A percentile compares a stretch with the other conserved stretches of the same genome.
phyloP scores from a whole-genome alignment of 1,140 invertebrate species.

The Diabrotica virgifera region DNA sequence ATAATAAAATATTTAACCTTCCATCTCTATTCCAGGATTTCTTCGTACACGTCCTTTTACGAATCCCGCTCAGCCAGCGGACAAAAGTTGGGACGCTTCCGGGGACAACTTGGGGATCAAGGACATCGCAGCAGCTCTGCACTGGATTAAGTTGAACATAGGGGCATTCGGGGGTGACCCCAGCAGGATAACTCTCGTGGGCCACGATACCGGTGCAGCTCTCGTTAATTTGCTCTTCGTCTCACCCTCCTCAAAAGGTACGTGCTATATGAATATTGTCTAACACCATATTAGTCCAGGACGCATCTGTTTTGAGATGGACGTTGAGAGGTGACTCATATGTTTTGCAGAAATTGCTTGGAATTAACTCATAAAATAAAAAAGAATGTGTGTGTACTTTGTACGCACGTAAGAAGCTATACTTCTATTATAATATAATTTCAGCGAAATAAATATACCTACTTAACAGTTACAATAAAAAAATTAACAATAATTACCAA shows the following conservation, averaged over 20 bases:
- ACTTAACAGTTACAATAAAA: too few species aligned
- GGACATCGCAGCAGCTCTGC: slow-evolving; percentile 71
- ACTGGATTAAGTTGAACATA: slow-evolving; percentile 76
- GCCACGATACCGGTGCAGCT: slow-evolving; percentile 82
- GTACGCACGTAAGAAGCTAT: too few species aligned
- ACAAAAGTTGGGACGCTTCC: slow-evolving; percentile 35
- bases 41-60: slow-evolving; percentile 59
- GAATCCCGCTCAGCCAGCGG: slow-evolving; percentile 31
- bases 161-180: slow-evolving; percentile 79
- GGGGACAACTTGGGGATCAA: slow-evolving; percentile 68
- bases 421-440: too few species aligned
- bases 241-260: slow-evolving; percentile 68
- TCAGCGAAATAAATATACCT: too few species aligned
- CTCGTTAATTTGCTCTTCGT: slow-evolving; percentile 80
- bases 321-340: too few species aligned
- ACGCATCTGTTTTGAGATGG: too few species aligned
- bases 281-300: too few species aligned
- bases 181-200: slow-evolving; percentile 76
- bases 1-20: background rate
- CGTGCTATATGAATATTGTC: too few species aligned
- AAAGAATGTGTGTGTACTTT: too few species aligned
- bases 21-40: slow-evolving; percentile 59
- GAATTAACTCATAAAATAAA: too few species aligned
- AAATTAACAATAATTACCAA: too few species aligned
- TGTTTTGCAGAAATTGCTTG: too few species aligned